phyloP scores from a whole-genome alignment of 2,797 vertebrate genomes.

The Erethizon dorsatum region DNA sequence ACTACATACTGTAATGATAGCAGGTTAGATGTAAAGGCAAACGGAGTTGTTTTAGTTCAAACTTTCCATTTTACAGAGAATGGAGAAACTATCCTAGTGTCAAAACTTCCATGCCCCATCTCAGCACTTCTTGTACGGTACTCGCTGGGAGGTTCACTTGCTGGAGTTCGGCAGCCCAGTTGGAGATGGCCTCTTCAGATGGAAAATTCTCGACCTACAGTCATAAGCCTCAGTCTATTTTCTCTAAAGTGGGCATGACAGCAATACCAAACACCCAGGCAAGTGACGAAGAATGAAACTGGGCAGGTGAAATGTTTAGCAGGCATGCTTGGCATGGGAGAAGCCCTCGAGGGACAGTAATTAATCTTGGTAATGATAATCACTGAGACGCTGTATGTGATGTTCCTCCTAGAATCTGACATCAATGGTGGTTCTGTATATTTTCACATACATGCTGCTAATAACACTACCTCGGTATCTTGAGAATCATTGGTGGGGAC shows the following conservation, averaged over 20 bases:
- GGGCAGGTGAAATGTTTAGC: not conserved
- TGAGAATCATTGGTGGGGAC: not conserved
- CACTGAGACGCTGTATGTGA: not conserved
- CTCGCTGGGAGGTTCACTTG: not conserved
- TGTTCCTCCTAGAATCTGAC: not conserved
- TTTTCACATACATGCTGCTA: not conserved
- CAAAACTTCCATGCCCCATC: not conserved
- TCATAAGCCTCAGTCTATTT: not conserved
- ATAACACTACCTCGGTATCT: not conserved
- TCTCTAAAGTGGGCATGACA: not conserved
- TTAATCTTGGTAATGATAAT: not conserved
- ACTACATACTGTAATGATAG: not conserved
- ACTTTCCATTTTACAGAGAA: not conserved
- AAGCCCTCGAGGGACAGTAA: not conserved
- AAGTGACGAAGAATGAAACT: not conserved
- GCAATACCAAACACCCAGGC: not conserved
- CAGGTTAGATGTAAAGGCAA: not conserved
- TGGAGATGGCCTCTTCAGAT: not conserved
- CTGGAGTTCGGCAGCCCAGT: not conserved
- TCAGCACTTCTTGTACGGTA: fast-evolving
- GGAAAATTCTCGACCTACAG: fast-evolving
- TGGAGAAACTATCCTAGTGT: not conserved
- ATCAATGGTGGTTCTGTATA: fast-evolving
- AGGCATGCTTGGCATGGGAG: fast-evolving
- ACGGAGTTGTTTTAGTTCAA: not conserved